These are phyloP conservation scores for Ammodytes marinus DNA, from an alignment of 2,113 vertebrate genomes.

Conservation along the genomic window DNA sequence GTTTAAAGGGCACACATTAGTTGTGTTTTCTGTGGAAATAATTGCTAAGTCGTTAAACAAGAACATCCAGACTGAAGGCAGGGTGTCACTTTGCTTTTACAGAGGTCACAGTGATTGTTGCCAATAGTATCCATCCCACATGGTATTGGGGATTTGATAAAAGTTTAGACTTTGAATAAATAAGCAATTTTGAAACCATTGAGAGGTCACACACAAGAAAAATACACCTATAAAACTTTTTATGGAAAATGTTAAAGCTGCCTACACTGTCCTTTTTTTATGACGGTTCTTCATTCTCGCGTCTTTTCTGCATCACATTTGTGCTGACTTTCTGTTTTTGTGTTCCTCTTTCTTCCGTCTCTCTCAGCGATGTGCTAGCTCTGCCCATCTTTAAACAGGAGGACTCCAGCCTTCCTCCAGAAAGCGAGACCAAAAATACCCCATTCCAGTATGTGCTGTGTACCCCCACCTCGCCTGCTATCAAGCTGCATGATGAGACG, in stretches of 20 bases:
- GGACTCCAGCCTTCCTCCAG: conserved; percentile 92
- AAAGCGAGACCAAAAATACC: conserved; percentile 93
- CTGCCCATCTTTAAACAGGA: conserved; percentile 99
- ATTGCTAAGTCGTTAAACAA: neutral
- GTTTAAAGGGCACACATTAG: conserved; percentile 4
- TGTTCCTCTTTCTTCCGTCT: conserved; percentile 9
- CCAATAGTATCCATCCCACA: neutral
- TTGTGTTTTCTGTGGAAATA: conserved; percentile 8
- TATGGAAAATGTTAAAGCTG: neutral
- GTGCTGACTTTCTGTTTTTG: conserved; percentile 16
- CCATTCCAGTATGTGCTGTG: conserved; percentile 99
- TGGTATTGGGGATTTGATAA: neutral
- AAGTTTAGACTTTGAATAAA: neutral
- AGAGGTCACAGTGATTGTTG: conserved; percentile 10
- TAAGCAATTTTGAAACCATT: neutral
- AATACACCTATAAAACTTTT: neutral
- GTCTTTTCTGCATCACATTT: neutral
- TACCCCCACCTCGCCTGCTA: conserved; percentile 95
- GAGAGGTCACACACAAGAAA: neutral
- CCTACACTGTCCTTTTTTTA: neutral
- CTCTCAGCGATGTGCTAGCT: conserved; percentile 94
- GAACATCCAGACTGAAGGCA: neutral
- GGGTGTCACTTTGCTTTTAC: neutral
- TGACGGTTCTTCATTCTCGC: neutral
- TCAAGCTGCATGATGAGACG: conserved; percentile 97